Conservation (phyloP, 2,113 vertebrate species). For the Hirundichthys speculiger region DNA sequence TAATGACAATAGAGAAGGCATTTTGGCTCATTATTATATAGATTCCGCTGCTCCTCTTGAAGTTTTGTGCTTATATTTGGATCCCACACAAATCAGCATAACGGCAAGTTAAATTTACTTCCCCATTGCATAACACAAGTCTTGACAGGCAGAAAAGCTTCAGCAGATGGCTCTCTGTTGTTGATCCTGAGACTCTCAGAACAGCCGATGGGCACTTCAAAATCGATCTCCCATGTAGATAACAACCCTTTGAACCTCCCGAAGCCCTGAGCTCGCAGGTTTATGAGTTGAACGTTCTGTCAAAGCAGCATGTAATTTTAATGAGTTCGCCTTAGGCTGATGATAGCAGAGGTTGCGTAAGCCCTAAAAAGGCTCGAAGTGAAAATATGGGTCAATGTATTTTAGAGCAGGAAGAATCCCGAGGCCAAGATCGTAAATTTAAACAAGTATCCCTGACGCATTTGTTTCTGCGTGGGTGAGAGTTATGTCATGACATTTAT, state of each 20-base stretch:
- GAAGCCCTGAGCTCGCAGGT: not conserved
- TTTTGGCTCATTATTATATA: not conserved
- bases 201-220: not conserved
- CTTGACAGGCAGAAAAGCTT: slow-evolving; percentile 3
- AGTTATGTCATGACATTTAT: not conserved
- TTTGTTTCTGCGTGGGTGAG: slow-evolving; percentile 11
- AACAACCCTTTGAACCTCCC: not conserved
- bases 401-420: slow-evolving; percentile 30
- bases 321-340: not conserved
- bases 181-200: not conserved
- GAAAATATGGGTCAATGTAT: slow-evolving; percentile 38
- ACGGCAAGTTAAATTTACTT: slow-evolving; percentile 28
- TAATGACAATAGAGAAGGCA: not conserved
- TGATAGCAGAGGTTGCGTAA: slow-evolving; percentile 7
- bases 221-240: not conserved
- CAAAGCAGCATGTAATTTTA: not conserved
- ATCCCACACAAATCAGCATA: not conserved
- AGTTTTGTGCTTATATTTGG: slow-evolving; percentile 2
- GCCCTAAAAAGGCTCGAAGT: slow-evolving; percentile 27
- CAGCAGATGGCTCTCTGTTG: not conserved
- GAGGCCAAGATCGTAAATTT: slow-evolving; percentile 17
- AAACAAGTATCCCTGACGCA: slow-evolving; percentile 2
- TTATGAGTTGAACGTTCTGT: not conserved
- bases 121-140: slow-evolving; percentile 16
- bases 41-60: too few relatives aligned